These are phyloP conservation scores for Dione juno DNA, from an alignment of 2,888 invertebrate species.

Conservation along the genomic window DNA sequence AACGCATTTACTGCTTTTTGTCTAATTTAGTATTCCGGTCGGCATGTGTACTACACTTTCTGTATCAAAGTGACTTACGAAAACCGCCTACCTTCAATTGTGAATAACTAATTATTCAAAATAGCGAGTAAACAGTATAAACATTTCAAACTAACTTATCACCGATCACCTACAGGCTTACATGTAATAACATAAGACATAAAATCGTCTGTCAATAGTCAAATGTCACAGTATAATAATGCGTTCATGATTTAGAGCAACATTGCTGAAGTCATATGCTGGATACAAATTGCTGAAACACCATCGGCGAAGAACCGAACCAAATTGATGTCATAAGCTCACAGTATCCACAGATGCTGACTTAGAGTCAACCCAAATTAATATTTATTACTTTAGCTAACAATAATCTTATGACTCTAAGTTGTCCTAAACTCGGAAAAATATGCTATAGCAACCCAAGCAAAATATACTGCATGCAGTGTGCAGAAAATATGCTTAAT, in stretches of 20 bases:
- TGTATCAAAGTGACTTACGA: neutral
- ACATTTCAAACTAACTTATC: slow-evolving; percentile 15
- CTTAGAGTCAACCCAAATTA: too few relatives aligned
- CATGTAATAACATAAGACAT: neutral
- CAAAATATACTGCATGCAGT: too few relatives aligned
- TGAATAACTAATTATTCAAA: slow-evolving; percentile 11
- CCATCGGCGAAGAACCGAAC: too few relatives aligned
- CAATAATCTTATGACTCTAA: too few relatives aligned
- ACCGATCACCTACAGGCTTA: slow-evolving; percentile 10
- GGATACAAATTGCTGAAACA: neutral
- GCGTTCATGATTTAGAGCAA: neutral
- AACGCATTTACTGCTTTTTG: neutral
- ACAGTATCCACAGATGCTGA: too few relatives aligned
- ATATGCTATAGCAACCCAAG: too few relatives aligned
- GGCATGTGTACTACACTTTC: neutral
- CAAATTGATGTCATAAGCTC: too few relatives aligned
- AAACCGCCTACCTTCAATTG: neutral
- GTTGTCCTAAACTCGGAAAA: too few relatives aligned
- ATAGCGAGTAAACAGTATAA: slow-evolving; percentile 5
- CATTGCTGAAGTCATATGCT: neutral
- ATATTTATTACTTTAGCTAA: too few relatives aligned
- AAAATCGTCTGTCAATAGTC: neutral
- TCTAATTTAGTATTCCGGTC: neutral
- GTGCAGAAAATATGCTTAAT: too few relatives aligned
- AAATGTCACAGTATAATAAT: neutral